Base-by-base conservation (phyloP, 1,140 invertebrate genomes). In the Drosophila nigrodunni region DNA sequence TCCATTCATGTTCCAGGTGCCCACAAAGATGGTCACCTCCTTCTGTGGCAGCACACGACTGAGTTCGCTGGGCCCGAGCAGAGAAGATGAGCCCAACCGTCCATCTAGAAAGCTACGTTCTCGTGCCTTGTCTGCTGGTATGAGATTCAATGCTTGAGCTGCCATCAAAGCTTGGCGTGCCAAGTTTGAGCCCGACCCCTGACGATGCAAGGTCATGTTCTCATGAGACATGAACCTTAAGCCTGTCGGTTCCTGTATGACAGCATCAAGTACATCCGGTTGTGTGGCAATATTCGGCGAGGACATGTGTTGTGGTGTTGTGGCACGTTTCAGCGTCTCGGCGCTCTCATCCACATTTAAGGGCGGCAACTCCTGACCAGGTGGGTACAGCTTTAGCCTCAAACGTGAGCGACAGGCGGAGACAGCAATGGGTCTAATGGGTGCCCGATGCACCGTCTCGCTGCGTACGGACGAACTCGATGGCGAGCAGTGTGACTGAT, bases 1-100 rank as follows among this genome's bases (percentile, higher is more conserved):
- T 10, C 97, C 97, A 93, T 98, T 98, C 97, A 99, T 98, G 92
- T 99, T 99, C 98, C 98, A 99, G 5, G 97, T 98, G 10, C 97
- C 97, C 62, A 98, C 95, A 93, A 98, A 98, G 73, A 99, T 95
- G 76, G 94, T 96, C 0, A 98, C 93, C 93, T 97, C 96, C 77
- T 96, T 94, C 83, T 96, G 95, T 5, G 97, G 97, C 82, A 99
- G 95, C 25, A 97, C 96, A 91, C 97, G 95, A 77, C 97, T 95
- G 46, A 99, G 93, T 90, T 98, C 97, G 30, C 95, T 94, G 7
- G 95, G 94, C 8, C 97, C 97, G 2, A 98, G 92, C 11, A 98
- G 90, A 15, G 96, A 96, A 85, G 96, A 95, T 5, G 95, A 95
- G 37, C 96, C 96, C 57, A 97, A 94, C 80, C 96, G 94, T 52